Percentiles rank a stretch among this genome's conserved stretches.
Conservation (phyloP, 2,113 vertebrate species). For the Platichthys stellatus region DNA sequence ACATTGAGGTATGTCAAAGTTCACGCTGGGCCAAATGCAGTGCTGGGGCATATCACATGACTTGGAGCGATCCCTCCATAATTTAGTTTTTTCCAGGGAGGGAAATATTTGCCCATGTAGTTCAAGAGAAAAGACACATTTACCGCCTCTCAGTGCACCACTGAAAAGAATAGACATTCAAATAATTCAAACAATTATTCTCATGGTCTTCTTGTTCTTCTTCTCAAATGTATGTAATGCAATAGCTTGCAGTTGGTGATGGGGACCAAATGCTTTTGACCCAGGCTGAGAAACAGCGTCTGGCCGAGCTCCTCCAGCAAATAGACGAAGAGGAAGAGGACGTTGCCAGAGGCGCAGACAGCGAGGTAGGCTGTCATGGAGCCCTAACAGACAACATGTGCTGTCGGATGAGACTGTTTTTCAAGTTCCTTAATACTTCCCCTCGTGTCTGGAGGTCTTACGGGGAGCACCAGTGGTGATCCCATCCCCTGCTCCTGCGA, state of each 20-base stretch:
- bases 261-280: conserved; percentile 81
- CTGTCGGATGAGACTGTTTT: conserved; percentile 30
- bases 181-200: conserved; percentile 17
- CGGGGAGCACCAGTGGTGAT: conserved; percentile 1
- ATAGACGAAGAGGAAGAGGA: conserved; percentile 82
- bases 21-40: conserved; percentile 52
- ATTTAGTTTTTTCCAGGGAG: conserved; percentile 53
- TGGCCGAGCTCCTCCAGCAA: conserved; percentile 87
- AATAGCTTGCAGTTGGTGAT: conserved; percentile 85
- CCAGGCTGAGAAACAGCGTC: conserved; percentile 84
- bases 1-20: conserved; percentile 90
- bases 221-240: conserved; percentile 48
- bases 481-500: conserved; percentile 10
- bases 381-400: conserved; percentile 63
- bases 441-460: conserved; percentile 28
- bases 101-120: conserved; percentile 37
- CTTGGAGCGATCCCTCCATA: conserved; percentile 11
- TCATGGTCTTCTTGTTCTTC: neutral
- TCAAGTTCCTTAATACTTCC: conserved; percentile 40
- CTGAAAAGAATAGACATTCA: neutral
- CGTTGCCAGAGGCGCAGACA: conserved; percentile 56
- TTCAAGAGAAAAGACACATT: conserved; percentile 10
- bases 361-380: conserved; percentile 69
- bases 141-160: neutral
- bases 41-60: conserved; percentile 38